A percentile compares a stretch with the other conserved stretches of the same genome.
Evolutionary conservation across 2,113 vertebrate genomes (phyloP).

Genomic region (Ptyas mucosa): DNA sequence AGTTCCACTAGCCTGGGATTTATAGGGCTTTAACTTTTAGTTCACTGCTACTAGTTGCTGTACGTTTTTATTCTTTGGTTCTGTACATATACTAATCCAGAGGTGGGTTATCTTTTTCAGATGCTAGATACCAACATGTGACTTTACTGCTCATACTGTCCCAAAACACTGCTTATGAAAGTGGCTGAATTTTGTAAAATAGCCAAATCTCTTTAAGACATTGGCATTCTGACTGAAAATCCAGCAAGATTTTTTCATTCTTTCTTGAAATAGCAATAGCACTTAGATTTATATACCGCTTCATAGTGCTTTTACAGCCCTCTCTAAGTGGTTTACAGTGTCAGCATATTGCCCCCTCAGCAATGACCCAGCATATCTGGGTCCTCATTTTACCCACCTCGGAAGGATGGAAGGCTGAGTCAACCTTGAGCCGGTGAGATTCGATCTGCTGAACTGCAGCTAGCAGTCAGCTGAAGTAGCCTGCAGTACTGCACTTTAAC

Average conservation of each 20-base stretch:
- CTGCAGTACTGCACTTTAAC: no score
- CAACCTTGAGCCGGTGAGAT: no score
- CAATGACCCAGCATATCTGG: no score
- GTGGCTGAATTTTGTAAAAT: neutral
- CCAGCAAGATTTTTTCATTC: neutral
- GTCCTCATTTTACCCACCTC: no score
- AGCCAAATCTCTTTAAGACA: neutral
- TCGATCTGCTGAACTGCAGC: no score
- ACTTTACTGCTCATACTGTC: neutral
- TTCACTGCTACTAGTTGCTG: neutral
- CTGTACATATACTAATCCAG: neutral
- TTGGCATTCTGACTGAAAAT: neutral
- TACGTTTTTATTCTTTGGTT: neutral
- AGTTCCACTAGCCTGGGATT: neutral
- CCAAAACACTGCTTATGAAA: neutral
- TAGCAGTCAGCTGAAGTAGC: no score
- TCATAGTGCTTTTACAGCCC: no score
- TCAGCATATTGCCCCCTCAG: no score
- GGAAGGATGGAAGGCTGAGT: no score
- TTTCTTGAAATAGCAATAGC: neutral
- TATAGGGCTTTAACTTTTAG: neutral
- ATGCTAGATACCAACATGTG: neutral
- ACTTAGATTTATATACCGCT: no score
- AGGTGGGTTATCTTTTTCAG: neutral
- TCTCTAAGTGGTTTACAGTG: no score